phyloP scores from a whole-genome alignment of 1,140 invertebrate species.

The Musca domestica region DNA sequence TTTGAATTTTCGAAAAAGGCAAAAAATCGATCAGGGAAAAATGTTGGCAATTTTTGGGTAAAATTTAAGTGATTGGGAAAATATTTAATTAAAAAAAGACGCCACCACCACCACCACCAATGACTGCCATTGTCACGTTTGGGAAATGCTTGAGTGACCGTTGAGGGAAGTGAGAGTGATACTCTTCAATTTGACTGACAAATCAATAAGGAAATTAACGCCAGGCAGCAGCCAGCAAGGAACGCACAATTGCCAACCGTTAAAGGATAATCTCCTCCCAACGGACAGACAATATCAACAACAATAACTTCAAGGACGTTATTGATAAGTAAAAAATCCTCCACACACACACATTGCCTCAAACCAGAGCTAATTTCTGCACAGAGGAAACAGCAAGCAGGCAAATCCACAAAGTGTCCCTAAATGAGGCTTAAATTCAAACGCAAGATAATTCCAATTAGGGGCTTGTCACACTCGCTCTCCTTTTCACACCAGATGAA shows the following conservation, averaged over 20 bases:
- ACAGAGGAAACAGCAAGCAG: constrained; percentile 25
- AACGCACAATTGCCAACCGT: constrained; percentile 2
- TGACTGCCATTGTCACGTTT: too few relatives aligned
- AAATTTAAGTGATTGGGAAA: constrained; percentile 44
- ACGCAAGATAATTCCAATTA: constrained; percentile 52
- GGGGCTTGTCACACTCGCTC: constrained; percentile 21
- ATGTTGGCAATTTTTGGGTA: background rate
- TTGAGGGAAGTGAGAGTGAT: background rate
- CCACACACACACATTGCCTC: background rate
- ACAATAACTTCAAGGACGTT: too few relatives aligned
- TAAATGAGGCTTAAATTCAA: constrained; percentile 54
- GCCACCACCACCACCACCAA: background rate
- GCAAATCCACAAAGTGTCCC: constrained; percentile 52
- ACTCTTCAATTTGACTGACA: constrained; percentile 20
- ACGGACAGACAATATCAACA: too few relatives aligned
- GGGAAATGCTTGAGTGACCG: too few relatives aligned
- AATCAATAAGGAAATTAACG: constrained; percentile 14
- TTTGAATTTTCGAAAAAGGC: background rate
- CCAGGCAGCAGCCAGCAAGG: background rate
- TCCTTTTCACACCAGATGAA: background rate
- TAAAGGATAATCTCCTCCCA: constrained; percentile 14
- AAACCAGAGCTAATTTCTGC: constrained; percentile 31
- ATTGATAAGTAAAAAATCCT: too few relatives aligned
- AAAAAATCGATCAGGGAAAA: too few relatives aligned
- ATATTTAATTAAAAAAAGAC: constrained; percentile 48